Evolutionary conservation across 64 coral and sea anemone genomes (phyloP).

Genomic region (Stichodactyla mertensii): DNA sequence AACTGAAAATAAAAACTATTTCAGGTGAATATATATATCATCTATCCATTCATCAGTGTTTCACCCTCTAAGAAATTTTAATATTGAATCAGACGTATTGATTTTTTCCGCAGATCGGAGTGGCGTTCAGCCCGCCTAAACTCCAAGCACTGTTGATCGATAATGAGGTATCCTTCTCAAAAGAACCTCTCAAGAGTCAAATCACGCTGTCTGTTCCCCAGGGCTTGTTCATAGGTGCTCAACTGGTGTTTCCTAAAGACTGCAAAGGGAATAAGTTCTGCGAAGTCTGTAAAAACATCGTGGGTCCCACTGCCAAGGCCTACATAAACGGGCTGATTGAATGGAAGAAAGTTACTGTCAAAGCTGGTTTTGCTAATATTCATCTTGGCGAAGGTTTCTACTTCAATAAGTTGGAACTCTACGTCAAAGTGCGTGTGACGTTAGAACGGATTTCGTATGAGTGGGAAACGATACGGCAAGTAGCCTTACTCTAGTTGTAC

Average conservation of each 20-base stretch:
- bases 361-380: conserved; percentile 57
- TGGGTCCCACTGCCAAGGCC: conserved; percentile 62
- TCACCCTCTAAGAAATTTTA: neutral
- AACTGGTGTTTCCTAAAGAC: conserved; percentile 82
- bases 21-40: too few relatives aligned
- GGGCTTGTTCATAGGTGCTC: conserved; percentile 79
- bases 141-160: conserved; percentile 39
- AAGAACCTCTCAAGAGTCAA: conserved; percentile 70
- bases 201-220: conserved; percentile 27
- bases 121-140: conserved; percentile 63
- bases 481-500: too few relatives aligned
- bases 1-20: too few relatives aligned
- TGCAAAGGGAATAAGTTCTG: conserved; percentile 87
- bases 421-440: conserved; percentile 55
- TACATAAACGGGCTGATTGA: conserved; percentile 73
- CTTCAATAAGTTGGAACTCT: conserved; percentile 72
- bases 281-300: conserved; percentile 74
- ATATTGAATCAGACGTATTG: neutral
- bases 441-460: neutral
- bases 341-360: conserved; percentile 67
- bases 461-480: too few relatives aligned
- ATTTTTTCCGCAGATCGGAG: conserved; percentile 62
- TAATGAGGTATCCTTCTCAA: conserved; percentile 71
- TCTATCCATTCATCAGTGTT: too few relatives aligned
- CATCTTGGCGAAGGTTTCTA: conserved; percentile 74